A percentile compares a stretch with the other conserved stretches of the same genome.
Evolutionary conservation across 2,113 vertebrate species (phyloP).

Genomic region (Baryphthengus martii): DNA sequence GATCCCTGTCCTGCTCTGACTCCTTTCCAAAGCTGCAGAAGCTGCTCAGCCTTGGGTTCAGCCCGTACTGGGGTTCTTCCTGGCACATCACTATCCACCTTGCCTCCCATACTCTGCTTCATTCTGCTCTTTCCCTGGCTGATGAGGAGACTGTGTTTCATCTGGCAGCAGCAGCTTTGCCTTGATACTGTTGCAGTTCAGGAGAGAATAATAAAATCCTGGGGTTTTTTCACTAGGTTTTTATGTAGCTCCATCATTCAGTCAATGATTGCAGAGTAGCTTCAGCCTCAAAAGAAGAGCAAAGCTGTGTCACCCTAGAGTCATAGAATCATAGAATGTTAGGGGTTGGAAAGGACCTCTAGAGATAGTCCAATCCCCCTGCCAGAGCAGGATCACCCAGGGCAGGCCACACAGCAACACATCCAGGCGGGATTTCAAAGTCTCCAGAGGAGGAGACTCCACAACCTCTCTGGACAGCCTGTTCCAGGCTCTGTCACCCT

Average conservation of each 20-base stretch:
- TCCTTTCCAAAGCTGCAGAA: not conserved
- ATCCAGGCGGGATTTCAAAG: too few species aligned
- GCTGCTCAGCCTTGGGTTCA: not conserved
- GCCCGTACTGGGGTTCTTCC: not conserved
- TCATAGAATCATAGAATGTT: too few species aligned
- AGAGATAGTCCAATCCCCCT: too few species aligned
- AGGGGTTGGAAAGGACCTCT: too few species aligned
- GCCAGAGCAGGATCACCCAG: too few species aligned
- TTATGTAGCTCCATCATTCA: not conserved
- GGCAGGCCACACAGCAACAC: too few species aligned
- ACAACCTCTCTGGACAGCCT: too few species aligned
- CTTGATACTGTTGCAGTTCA: not conserved
- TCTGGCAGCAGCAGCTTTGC: not conserved
- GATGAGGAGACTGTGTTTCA: not conserved
- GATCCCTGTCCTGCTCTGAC: not conserved
- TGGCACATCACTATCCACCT: not conserved
- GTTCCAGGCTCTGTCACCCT: too few species aligned
- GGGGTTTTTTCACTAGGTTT: not conserved
- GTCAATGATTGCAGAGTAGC: not conserved
- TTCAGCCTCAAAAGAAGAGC: not conserved
- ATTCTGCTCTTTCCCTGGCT: not conserved
- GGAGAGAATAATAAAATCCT: not conserved
- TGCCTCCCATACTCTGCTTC: not conserved
- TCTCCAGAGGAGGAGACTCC: too few species aligned
- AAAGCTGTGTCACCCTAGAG: accelerated